phyloP scores from a whole-genome alignment of 1,140 invertebrate species.

The Latrodectus geometricus region DNA sequence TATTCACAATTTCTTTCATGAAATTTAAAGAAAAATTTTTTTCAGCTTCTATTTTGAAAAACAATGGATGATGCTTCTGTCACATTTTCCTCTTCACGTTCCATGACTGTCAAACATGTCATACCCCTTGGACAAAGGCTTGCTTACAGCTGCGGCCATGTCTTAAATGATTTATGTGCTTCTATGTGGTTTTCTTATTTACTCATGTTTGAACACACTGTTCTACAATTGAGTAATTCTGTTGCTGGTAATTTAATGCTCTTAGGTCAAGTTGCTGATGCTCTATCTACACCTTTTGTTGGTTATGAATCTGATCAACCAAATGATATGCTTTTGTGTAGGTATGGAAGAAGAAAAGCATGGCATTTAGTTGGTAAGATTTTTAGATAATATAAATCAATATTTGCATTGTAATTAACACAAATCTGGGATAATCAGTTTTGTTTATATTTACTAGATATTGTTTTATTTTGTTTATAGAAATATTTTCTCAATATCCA shows the following conservation, averaged over 20 bases:
- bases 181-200: slow-evolving; percentile 98
- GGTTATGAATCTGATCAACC: slow-evolving; percentile 86
- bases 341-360: slow-evolving; percentile 86
- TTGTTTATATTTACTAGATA: too few species aligned
- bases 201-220: slow-evolving; percentile 74
- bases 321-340: slow-evolving; percentile 73
- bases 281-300: slow-evolving; percentile 87
- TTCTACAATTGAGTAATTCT: slow-evolving; percentile 76
- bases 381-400: too few species aligned
- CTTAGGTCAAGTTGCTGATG: slow-evolving; percentile 91
- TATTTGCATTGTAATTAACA: too few species aligned
- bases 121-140: slow-evolving; percentile 66
- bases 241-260: slow-evolving; percentile 84
- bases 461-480: too few species aligned
- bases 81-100: not conserved
- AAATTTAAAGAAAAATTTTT: too few species aligned
- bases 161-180: slow-evolving; percentile 94
- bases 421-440: too few species aligned
- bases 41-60: not conserved
- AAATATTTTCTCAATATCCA: too few species aligned
- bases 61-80: slow-evolving; percentile 31
- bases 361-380: slow-evolving; percentile 90
- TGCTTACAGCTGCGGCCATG: slow-evolving; percentile 84
- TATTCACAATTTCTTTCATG: too few species aligned
- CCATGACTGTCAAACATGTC: slow-evolving; percentile 29